Evolutionary conservation across 2,113 vertebrate genomes (phyloP).

Genomic region (Agelaius phoeniceus): DNA sequence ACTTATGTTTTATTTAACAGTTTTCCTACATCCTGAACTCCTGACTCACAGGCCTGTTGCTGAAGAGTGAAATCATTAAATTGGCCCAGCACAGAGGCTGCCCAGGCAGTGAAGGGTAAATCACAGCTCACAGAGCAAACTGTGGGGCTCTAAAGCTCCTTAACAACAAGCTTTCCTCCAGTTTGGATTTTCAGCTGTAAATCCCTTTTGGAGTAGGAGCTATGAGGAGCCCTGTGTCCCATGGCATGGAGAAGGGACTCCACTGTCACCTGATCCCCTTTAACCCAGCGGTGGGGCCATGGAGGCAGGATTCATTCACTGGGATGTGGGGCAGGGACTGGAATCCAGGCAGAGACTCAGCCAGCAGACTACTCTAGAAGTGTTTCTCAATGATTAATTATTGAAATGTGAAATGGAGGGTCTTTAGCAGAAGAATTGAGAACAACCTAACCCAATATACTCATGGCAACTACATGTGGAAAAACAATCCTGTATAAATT

Average conservation of each 20-base stretch:
- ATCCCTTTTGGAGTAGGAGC: neutral
- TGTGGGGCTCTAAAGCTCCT: neutral
- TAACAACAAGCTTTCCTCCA: neutral
- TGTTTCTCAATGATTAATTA: neutral
- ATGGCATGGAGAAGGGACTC: neutral
- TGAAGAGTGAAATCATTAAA: neutral
- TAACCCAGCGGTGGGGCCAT: neutral
- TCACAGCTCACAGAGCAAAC: neutral
- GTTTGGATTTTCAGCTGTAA: neutral
- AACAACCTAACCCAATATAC: neutral
- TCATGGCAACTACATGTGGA: neutral
- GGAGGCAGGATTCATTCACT: neutral
- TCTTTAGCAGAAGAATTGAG: neutral
- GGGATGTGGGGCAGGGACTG: neutral
- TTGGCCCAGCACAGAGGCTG: neutral
- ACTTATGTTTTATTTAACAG: slow-evolving; percentile 43
- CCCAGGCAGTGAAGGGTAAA: neutral
- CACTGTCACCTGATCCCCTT: rapidly evolving
- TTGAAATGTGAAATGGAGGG: neutral
- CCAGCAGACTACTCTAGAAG: rapidly evolving
- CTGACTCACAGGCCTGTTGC: neutral
- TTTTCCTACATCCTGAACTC: neutral
- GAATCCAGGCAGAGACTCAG: neutral
- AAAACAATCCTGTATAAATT: neutral
- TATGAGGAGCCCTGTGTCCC: neutral